Evolutionary conservation across 2,888 invertebrate species (phyloP), one percentile per base, ranked within the genome.

Genomic region (Mylabris sibirica): DNA sequence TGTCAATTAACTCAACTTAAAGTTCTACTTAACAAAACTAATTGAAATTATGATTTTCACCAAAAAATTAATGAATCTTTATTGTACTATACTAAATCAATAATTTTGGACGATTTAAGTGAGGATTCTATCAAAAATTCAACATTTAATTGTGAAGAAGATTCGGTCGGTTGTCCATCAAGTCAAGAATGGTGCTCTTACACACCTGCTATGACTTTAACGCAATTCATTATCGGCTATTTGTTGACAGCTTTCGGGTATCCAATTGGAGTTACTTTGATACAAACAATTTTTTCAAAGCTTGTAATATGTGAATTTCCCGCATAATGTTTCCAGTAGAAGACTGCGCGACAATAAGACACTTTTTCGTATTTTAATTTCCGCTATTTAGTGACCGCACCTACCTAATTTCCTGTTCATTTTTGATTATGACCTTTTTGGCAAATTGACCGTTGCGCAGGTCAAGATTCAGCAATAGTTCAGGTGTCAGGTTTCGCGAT

Each of bases 251-350:
- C 93, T 0, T 86, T 94, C 63, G 95, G 95, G 4, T 95, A 95
- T 86, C 95, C 95, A n/a, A 88, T 95, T 72, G 94, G 93, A 2
- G 92, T 95, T 12, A 94, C 95, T 20, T 87, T 96, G 67, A 93
- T 94, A 72, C 95, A 95, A 84, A 94, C 95, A 8, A 91, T 95
- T 74, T 95, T 94, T 84, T 95, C 94, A n/a, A n/a, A n/a, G n/a
- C n/a, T n/a, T n/a, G n/a, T n/a, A n/a, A n/a, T n/a, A n/a, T n/a
- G n/a, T n/a, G n/a, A n/a, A n/a, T n/a, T n/a, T n/a, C n/a, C n/a
- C n/a, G n/a, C n/a, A n/a, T n/a, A n/a, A n/a, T n/a, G n/a, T n/a
- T n/a, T n/a, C n/a, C n/a, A n/a, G n/a, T n/a, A n/a, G n/a, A n/a
- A n/a, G n/a, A n/a, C n/a, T n/a, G n/a, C n/a, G n/a, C n/a, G n/a